phyloP scores from a whole-genome alignment of 2,888 invertebrate genomes.

The Chironomus tentans region DNA sequence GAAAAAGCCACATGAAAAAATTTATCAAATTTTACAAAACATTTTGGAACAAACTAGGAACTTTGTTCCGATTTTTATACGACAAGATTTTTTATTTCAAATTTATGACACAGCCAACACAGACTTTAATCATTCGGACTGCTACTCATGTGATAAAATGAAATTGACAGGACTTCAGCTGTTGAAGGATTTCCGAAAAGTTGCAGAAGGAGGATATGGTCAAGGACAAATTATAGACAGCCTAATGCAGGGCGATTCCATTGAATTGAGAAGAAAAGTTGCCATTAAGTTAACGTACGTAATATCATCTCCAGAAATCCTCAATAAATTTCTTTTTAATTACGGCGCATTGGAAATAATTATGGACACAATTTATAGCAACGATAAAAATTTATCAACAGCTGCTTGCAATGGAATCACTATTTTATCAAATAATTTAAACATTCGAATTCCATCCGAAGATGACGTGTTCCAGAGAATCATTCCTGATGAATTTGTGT shows the following conservation, averaged over 20 bases:
- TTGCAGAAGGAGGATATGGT: constrained; percentile 41
- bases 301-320: constrained; percentile 35
- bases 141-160: constrained; percentile 31
- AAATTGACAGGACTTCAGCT: constrained; percentile 36
- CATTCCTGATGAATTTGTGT: constrained; percentile 5
- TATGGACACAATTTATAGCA: constrained; percentile 36
- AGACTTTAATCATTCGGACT: constrained; percentile 24
- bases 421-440: constrained; percentile 34
- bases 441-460: constrained; percentile 4
- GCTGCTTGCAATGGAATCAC: constrained; percentile 40
- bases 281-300: constrained; percentile 40
- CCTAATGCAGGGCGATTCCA: constrained; percentile 31
- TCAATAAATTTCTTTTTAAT: constrained; percentile 39
- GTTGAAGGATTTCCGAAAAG: constrained; percentile 38
- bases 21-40: constrained; percentile 17
- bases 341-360: constrained; percentile 37
- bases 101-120: constrained; percentile 36
- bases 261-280: constrained; percentile 35
- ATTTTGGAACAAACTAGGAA: constrained; percentile 37
- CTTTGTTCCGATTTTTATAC: constrained; percentile 38
- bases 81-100: constrained; percentile 38
- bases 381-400: constrained; percentile 34
- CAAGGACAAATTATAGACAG: constrained; percentile 39
- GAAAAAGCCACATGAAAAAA: constrained; percentile 2
- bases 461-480: constrained; percentile 1